Evolutionary conservation across 2,888 invertebrate species (phyloP).

Genomic region (Stenolophus ochropezus): DNA sequence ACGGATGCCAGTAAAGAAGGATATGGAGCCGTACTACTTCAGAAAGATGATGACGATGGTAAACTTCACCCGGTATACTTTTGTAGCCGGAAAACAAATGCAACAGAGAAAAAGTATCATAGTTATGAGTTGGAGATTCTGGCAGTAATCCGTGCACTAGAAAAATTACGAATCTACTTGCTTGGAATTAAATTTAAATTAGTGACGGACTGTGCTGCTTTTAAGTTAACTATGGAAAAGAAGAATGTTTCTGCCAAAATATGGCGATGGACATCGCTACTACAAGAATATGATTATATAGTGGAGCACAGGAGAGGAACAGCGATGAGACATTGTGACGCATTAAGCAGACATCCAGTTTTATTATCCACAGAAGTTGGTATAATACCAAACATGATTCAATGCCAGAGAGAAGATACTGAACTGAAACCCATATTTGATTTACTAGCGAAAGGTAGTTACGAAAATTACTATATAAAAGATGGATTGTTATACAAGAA

Average conservation of each 20-base stretch:
- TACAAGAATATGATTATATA: neutral
- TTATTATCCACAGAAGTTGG: no score
- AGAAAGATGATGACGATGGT: no score
- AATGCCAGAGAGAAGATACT: neutral
- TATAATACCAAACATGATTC: neutral
- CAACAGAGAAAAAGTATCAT: no score
- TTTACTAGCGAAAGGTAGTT: neutral
- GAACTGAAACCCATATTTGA: neutral
- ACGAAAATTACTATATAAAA: neutral
- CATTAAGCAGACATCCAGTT: neutral
- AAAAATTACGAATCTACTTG: no score
- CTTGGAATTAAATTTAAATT: no score
- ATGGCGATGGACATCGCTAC: constrained; percentile 14
- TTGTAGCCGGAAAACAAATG: no score
- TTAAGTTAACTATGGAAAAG: no score
- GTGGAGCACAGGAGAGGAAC: neutral
- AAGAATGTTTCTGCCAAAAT: neutral
- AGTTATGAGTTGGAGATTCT: no score
- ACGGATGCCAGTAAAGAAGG: constrained; percentile 61
- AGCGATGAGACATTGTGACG: neutral
- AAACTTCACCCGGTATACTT: no score
- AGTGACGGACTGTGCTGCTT: no score
- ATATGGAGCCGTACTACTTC: constrained; percentile 62
- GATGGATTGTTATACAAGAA: neutral
- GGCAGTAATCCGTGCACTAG: no score